Evolutionary conservation across 2,113 vertebrate species (phyloP).

Genomic region (Nasalis larvatus): DNA sequence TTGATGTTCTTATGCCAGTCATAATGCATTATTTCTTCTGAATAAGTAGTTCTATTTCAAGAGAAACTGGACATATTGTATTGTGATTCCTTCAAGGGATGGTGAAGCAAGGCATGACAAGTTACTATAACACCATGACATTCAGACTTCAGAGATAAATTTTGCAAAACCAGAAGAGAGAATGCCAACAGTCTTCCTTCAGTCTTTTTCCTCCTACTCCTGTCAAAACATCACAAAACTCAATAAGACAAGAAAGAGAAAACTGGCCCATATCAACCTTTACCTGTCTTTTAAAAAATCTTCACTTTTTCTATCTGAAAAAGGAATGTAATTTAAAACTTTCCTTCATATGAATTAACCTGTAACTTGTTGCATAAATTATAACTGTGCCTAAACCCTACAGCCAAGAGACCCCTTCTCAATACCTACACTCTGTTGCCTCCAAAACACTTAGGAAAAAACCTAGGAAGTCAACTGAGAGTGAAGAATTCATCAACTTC

Average conservation of each 20-base stretch:
- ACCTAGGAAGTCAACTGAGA: background rate
- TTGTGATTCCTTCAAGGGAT: background rate
- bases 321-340: slow-evolving; percentile 1
- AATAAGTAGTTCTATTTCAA: background rate
- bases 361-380: background rate
- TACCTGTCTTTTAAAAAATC: slow-evolving; percentile 23
- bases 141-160: background rate
- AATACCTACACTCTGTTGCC: background rate
- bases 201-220: background rate
- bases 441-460: background rate
- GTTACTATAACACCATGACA: background rate
- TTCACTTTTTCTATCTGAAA: slow-evolving; percentile 8
- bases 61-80: background rate
- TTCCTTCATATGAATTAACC: background rate
- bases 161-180: background rate
- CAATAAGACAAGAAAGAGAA: background rate
- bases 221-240: slow-evolving; percentile 39
- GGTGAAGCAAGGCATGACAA: background rate
- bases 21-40: background rate
- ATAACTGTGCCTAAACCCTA: background rate
- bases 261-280: background rate
- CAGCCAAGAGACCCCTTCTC: background rate
- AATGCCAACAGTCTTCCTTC: background rate
- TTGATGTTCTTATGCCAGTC: background rate
- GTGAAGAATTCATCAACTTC: background rate